Evolutionary conservation across 1,140 invertebrate genomes (phyloP).

Genomic region (Dryas iulia): DNA sequence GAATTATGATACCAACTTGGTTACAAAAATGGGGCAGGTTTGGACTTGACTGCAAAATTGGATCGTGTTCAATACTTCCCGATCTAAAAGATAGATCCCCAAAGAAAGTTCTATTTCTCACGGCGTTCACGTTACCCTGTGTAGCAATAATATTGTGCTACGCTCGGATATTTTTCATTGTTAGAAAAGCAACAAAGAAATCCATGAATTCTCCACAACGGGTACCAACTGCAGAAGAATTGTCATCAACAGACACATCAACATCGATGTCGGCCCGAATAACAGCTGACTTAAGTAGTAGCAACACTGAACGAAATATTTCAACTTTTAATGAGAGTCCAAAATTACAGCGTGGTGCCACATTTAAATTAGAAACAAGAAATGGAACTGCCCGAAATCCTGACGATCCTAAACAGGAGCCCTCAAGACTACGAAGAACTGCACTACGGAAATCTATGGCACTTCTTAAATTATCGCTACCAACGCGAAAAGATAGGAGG

Average conservation of each 20-base stretch:
- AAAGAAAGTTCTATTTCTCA: slow-evolving; percentile 88
- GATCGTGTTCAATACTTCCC: slow-evolving; percentile 88
- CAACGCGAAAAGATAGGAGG: slow-evolving; percentile 88
- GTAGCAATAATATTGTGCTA: slow-evolving; percentile 89
- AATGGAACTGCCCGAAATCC: slow-evolving; percentile 20
- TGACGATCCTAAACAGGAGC: slow-evolving; percentile 33
- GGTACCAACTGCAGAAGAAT: slow-evolving; percentile 28
- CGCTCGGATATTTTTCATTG: slow-evolving; percentile 89
- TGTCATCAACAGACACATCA: slow-evolving; percentile 36
- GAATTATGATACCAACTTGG: slow-evolving; percentile 86
- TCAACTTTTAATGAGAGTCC: slow-evolving; percentile 7
- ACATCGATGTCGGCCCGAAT: slow-evolving; percentile 31
- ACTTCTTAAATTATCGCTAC: slow-evolving; percentile 77
- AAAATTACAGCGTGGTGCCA: slow-evolving; percentile 11
- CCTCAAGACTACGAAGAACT: slow-evolving; percentile 39
- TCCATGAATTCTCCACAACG: slow-evolving; percentile 60
- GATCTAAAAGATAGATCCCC: slow-evolving; percentile 84
- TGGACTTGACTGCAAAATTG: slow-evolving; percentile 85
- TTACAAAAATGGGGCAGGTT: slow-evolving; percentile 88
- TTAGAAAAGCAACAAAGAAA: slow-evolving; percentile 85
- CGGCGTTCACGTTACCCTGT: slow-evolving; percentile 89
- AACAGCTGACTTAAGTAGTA: slow-evolving; percentile 25
- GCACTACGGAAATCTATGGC: slow-evolving; percentile 51
- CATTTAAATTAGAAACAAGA: slow-evolving; percentile 33
- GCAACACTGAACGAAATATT: slow-evolving; percentile 21